Base-by-base conservation (phyloP, 1,140 invertebrate species). In the Cecropterus lyciades region DNA sequence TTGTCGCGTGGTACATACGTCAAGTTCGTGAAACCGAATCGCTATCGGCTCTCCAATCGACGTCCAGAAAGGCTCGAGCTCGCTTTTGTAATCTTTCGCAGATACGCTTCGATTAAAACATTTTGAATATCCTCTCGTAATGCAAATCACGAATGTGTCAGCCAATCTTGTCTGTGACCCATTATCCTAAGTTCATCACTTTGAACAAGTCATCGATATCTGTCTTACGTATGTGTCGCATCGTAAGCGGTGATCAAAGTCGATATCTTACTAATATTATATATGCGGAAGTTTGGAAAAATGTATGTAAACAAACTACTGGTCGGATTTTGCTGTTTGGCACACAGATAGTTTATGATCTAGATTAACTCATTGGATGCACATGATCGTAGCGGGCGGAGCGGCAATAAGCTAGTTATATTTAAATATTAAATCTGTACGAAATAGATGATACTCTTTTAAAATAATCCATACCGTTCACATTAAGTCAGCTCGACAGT, bases 41-140 rank as follows among this genome's bases (percentile, higher is more conserved):
- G 10, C 20, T 51, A 27, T 51, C 48, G 48, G 17, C 3, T 27
- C 40, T 43, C 40, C 40, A 30, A 24, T 51, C 24, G 24, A 13
- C 13, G 30, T 16, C 52, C 15, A 37, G 14, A 52, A 40, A 43
- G 40, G 20, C 42, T 46, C 43, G 55, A 57, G 20, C 45, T 33
- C 51, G 55, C 55, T 15, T 45, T 59, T 59, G 56, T 59, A 59
- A 59, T 59, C 56, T 33, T 45, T 59, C 24, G 56, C 56, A 59
- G 56, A 46, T 59, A 59, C 37, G 15, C 15, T 53, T 27, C 56
- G 40, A 59, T 59, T 59, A 27, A 40, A 55, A 55, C 20, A 46
- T 46, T 59, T 15, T 33, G 42, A 33, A 46, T 13, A 43, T 53
- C 51, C 43, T 27, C 53, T 42, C 40, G 53, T 17, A 46, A 46